Conservation (phyloP, 2,797 vertebrate genomes). For the Gallinago solitaria region DNA sequence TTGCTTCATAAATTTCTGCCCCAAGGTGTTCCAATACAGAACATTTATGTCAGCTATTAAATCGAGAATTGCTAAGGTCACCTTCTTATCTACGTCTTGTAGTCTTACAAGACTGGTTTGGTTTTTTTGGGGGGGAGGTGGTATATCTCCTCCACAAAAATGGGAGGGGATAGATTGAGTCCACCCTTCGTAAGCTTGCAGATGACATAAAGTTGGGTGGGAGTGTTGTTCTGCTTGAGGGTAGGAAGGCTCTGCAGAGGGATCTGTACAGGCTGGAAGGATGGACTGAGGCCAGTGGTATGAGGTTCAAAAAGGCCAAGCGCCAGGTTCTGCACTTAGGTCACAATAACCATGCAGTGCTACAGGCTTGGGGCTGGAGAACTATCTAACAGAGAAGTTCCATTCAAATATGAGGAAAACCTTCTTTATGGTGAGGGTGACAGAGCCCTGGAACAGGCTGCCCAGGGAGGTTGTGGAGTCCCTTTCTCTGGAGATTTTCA, state of each 20-base stretch:
- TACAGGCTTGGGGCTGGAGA: not conserved
- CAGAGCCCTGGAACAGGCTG: too few relatives aligned
- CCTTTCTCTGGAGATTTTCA: too few relatives aligned
- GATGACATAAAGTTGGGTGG: not conserved
- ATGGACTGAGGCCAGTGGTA: not conserved
- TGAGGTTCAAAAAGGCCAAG: not conserved
- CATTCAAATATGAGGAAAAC: too few relatives aligned
- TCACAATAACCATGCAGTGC: not conserved
- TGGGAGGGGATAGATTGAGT: too few relatives aligned
- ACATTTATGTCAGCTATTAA: not conserved
- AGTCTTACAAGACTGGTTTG: not conserved
- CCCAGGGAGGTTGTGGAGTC: too few relatives aligned
- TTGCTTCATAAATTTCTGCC: not conserved
- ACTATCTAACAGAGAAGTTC: not conserved
- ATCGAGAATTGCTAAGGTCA: not conserved
- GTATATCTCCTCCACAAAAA: not conserved
- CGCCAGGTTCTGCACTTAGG: not conserved
- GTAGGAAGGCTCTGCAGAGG: not conserved
- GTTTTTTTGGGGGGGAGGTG: rapidly evolving
- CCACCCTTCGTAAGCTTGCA: not conserved
- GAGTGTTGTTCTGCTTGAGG: not conserved
- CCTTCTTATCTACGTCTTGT: not conserved
- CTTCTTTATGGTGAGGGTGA: too few relatives aligned
- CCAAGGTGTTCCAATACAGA: not conserved
- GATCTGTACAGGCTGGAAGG: not conserved